These are phyloP conservation scores for Ellobius talpinus DNA, from an alignment of 2,113 vertebrate species.

Conservation along the genomic window DNA sequence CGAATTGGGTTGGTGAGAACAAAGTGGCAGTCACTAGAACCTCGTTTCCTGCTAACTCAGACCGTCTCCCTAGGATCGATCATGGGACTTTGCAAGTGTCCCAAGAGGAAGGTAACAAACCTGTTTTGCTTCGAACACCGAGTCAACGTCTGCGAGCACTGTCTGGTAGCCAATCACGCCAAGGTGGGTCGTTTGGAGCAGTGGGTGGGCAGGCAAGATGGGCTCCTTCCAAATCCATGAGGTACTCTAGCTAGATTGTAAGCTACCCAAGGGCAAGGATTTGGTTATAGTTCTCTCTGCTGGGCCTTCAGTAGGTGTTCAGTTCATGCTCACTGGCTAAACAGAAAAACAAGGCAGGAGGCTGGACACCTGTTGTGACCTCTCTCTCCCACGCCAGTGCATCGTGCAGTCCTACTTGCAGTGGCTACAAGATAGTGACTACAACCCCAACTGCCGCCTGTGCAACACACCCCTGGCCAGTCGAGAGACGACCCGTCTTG, in stretches of 20 bases:
- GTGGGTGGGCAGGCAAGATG: not conserved
- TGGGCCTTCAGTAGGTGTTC: not conserved
- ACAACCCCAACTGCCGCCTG: conserved; percentile 93
- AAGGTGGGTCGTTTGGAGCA: conserved; percentile 87
- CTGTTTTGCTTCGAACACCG: conserved; percentile 96
- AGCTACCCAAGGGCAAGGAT: not conserved
- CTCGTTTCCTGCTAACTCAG: conserved; percentile 40
- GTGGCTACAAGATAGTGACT: conserved; percentile 97
- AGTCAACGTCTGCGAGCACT: conserved; percentile 96
- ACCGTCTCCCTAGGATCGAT: conserved; percentile 69
- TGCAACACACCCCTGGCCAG: conserved; percentile 88
- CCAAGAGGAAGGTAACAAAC: conserved; percentile 96
- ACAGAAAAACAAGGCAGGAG: conserved; percentile 11
- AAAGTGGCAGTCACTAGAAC: not conserved
- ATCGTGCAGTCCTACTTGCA: conserved; percentile 96
- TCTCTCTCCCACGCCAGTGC: conserved; percentile 86
- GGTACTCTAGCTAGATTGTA: not conserved
- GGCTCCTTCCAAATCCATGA: not conserved
- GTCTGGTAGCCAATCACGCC: conserved; percentile 94
- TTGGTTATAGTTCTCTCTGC: not conserved
- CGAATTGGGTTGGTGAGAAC: not conserved
- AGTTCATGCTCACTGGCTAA: conserved; percentile 28
- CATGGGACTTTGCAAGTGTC: conserved; percentile 97
- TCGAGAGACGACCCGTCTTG: conserved; percentile 92
- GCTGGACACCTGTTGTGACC: not conserved